Percentiles rank a stretch among this genome's conserved stretches.
Evolutionary conservation across 2,888 invertebrate genomes (phyloP).

Genomic region (Drosophila fungiperda): DNA sequence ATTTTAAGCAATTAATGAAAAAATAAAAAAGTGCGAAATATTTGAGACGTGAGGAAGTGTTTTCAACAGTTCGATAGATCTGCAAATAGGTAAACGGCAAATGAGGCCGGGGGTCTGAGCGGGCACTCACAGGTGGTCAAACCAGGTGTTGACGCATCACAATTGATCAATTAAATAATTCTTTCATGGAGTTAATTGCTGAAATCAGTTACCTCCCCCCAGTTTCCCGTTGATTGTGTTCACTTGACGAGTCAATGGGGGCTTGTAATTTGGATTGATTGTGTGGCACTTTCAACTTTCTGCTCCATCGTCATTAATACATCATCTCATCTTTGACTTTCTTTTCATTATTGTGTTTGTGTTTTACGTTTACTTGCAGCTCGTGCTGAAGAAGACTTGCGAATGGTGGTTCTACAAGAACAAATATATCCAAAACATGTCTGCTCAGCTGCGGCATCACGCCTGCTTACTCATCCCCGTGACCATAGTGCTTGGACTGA

Average conservation of each 20-base stretch:
- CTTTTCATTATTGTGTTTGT: constrained; percentile 20
- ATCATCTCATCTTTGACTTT: constrained; percentile 35
- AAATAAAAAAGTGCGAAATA: constrained; percentile 57
- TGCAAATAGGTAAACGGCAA: constrained; percentile 46
- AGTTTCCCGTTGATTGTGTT: constrained; percentile 21
- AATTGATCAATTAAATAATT: constrained; percentile 54
- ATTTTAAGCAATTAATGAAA: constrained; percentile 54
- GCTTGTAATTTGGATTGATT: constrained; percentile 41
- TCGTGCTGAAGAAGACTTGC: constrained; percentile 80
- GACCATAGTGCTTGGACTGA: constrained; percentile 42
- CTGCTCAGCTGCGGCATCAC: constrained; percentile 78
- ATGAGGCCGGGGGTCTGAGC: constrained; percentile 9
- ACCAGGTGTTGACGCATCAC: constrained; percentile 31
- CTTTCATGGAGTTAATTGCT: constrained; percentile 50
- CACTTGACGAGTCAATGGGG: constrained; percentile 29
- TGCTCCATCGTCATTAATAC: constrained; percentile 26
- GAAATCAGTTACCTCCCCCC: constrained; percentile 24
- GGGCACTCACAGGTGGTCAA: constrained; percentile 49
- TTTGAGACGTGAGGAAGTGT: constrained; percentile 65
- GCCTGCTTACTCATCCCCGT: constrained; percentile 59
- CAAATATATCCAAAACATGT: constrained; percentile 80
- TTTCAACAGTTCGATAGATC: constrained; percentile 63
- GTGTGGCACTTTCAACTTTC: constrained; percentile 52
- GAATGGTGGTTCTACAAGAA: constrained; percentile 80
- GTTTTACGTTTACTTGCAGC: constrained; percentile 62